Evolutionary conservation across 1,140 invertebrate genomes (phyloP).

Genomic region (Neodiprion virginianus): DNA sequence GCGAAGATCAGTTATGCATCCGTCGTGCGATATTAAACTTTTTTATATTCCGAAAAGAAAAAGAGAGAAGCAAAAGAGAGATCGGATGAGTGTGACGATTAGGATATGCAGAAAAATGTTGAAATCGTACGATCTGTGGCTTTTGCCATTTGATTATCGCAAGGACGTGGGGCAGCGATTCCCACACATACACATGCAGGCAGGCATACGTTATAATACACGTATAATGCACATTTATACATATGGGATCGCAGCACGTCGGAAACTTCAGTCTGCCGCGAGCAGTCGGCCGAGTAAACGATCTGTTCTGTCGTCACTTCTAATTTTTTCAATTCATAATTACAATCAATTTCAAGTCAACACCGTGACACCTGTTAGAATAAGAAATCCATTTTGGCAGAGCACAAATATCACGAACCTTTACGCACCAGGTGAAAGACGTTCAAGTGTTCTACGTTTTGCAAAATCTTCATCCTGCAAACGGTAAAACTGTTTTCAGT

Average conservation of each 20-base stretch:
- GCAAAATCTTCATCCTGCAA: no score
- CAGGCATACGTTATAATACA: not conserved
- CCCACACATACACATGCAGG: not conserved
- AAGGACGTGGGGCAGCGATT: slow-evolving; percentile 19
- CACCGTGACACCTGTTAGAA: no score
- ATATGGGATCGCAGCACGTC: slow-evolving; percentile 32
- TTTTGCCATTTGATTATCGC: slow-evolving; percentile 28
- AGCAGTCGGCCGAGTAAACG: slow-evolving; percentile 24
- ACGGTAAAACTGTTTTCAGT: no score
- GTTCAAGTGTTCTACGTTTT: no score
- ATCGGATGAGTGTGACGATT: not conserved
- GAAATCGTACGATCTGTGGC: slow-evolving; percentile 46
- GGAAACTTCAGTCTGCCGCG: slow-evolving; percentile 42
- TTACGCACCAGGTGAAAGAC: no score
- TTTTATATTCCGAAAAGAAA: no score
- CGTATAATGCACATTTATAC: not conserved
- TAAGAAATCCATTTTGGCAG: no score
- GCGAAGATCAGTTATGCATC: no score
- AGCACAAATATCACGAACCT: no score
- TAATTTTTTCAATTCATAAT: no score
- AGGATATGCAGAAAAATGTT: slow-evolving; percentile 23
- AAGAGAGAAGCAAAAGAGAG: not conserved
- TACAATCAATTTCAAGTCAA: no score
- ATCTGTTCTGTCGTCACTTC: not conserved
- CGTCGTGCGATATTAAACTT: no score